A percentile compares a stretch with the other conserved stretches of the same genome.
These are phyloP conservation scores for Nanger granti DNA, from an alignment of 2,113 vertebrate genomes.

Conservation along the genomic window DNA sequence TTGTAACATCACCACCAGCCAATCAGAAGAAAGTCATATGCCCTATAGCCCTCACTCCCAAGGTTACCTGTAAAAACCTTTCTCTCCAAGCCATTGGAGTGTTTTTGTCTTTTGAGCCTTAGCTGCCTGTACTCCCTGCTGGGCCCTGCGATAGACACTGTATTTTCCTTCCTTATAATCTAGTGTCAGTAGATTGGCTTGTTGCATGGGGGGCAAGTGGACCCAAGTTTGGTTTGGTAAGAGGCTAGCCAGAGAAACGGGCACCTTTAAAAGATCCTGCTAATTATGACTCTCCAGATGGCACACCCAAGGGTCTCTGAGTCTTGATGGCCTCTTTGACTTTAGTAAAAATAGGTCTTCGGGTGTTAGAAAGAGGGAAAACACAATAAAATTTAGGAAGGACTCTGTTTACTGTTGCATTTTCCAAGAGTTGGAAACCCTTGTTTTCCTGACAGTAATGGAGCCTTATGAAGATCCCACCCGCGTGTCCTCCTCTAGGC, in stretches of 20 bases:
- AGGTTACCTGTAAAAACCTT: not conserved
- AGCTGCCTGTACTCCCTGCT: not conserved
- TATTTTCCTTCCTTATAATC: not conserved
- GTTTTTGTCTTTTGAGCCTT: not conserved
- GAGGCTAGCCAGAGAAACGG: not conserved
- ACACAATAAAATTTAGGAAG: not conserved
- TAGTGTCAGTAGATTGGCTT: not conserved
- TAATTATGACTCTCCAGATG: not conserved
- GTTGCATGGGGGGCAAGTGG: not conserved
- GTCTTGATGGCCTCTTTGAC: not conserved
- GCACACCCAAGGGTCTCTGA: not conserved
- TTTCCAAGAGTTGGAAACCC: not conserved
- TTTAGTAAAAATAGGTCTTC: not conserved
- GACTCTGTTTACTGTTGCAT: not conserved
- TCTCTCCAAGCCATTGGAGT: not conserved
- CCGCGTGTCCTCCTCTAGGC: not conserved
- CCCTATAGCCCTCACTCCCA: not conserved
- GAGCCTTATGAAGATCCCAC: not conserved
- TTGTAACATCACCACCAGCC: not conserved
- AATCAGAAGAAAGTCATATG: not conserved
- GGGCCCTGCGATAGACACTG: not conserved
- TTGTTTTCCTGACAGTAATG: not conserved
- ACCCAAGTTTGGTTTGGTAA: not conserved
- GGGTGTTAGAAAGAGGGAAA: not conserved
- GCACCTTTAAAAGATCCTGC: not conserved